phyloP scores from a whole-genome alignment of 2,797 vertebrate genomes.

The Emydoidea blandingii region DNA sequence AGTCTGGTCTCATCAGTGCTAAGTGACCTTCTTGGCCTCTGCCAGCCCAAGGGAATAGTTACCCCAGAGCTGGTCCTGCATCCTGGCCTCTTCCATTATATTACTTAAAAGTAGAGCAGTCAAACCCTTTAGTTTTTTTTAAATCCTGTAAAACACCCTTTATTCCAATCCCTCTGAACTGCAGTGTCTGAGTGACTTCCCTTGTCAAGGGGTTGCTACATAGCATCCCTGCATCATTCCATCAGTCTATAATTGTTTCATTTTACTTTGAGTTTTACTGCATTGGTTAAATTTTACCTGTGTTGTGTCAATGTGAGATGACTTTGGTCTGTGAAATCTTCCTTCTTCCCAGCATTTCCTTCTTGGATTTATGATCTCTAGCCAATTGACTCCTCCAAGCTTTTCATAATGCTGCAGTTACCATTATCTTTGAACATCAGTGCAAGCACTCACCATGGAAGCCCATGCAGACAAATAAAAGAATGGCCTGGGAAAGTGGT shows the following conservation, averaged over 20 bases:
- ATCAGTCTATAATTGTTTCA: neutral
- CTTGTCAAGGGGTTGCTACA: neutral
- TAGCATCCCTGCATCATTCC: neutral
- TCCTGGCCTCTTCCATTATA: neutral
- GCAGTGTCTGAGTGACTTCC: neutral
- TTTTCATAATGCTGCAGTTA: constrained; percentile 56
- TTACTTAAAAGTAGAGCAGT: neutral
- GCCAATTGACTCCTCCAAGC: neutral
- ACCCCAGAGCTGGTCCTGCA: neutral
- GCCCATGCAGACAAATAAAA: neutral
- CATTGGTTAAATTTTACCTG: neutral
- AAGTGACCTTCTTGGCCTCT: constrained; percentile 11
- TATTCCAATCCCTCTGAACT: neutral
- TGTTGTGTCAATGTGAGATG: neutral
- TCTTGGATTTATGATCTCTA: constrained; percentile 33
- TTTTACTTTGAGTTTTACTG: neutral
- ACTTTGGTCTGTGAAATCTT: constrained; percentile 43
- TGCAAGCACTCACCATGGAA: neutral
- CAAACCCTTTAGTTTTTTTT: neutral
- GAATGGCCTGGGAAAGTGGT: neutral
- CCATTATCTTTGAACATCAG: constrained; percentile 32
- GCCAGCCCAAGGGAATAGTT: constrained; percentile 36
- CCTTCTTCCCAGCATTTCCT: constrained; percentile 16
- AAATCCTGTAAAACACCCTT: constrained; percentile 3
- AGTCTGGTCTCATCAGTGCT: neutral